Evolutionary conservation across 2,113 vertebrate species (phyloP).

Genomic region (Nannobrachium achirus): DNA sequence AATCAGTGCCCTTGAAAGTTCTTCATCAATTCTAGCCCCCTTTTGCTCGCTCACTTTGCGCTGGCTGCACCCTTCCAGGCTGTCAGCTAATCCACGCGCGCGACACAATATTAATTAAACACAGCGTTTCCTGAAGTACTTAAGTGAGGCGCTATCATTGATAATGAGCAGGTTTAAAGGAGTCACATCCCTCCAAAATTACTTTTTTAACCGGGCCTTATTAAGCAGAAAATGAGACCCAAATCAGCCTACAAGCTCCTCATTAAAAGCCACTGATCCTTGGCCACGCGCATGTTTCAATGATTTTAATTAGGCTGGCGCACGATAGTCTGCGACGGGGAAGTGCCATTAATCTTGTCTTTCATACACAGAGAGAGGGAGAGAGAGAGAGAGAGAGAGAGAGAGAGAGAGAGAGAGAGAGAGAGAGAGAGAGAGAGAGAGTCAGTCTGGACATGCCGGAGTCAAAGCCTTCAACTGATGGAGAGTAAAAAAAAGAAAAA

Average conservation of each 20-base stretch:
- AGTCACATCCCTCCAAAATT: conserved; percentile 88
- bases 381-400: background rate
- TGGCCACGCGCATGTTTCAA: conserved; percentile 86
- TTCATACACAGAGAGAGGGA: conserved; percentile 73
- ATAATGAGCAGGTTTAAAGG: conserved; percentile 92
- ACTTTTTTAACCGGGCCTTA: conserved; percentile 92
- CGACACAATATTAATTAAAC: conserved; percentile 89
- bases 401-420: no score
- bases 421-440: no score
- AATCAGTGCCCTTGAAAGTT: conserved; percentile 93
- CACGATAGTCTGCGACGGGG: conserved; percentile 83
- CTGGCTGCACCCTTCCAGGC: conserved; percentile 68
- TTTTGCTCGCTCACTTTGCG: conserved; percentile 57
- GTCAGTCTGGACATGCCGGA: no score
- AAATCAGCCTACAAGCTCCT: conserved; percentile 92
- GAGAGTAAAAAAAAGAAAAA: background rate
- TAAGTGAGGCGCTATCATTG: conserved; percentile 87
- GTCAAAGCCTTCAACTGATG: no score
- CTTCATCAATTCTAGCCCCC: conserved; percentile 86
- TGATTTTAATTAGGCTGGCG: conserved; percentile 91
- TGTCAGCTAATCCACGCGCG: conserved; percentile 85
- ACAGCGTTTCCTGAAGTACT: conserved; percentile 86
- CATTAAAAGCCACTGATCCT: conserved; percentile 94
- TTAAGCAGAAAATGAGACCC: conserved; percentile 95
- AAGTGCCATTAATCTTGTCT: conserved; percentile 94